Base-by-base conservation (phyloP, 37 sponge, comb jelly and placozoan species). In the Theonella swinhoei region DNA sequence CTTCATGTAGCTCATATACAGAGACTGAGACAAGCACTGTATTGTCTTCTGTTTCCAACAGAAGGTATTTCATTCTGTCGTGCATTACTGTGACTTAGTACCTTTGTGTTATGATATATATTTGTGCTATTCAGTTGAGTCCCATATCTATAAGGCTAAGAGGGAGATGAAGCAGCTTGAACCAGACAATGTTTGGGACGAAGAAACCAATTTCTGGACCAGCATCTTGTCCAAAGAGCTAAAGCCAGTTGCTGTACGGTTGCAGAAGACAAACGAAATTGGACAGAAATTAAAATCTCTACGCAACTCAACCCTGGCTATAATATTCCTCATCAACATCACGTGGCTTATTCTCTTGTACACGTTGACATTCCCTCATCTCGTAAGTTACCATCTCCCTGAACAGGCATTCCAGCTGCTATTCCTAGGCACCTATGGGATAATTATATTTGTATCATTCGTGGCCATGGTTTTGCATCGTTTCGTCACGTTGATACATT, bases 321-420 rank as follows among this genome's bases (percentile, higher is more conserved):
- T 85, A 0, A 41, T 93, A 43, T 62, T 88, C 17, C 82, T 93
- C 37, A 79, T 88, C 43, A 93, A 93, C 79, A 23, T 93, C 25
- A 82, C 88, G 66, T 93, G 93, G 93, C 81, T 93, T 34, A 72
- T 85, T 31, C 83, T 88, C 19, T 60, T 93, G 20, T 68, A 31
- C 68, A 78, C 85, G 1, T 41, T 93, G 0, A 70, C 24, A 33
- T 74, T 93, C 29, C 58, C 60, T 7, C 59, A 47, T 19, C 79
- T 88, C 0, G 73, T 34, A 0, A 28, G 32, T 0, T 73, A 84
- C 58, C 39, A 68, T 63, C 64, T 93, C n/a, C 82, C 72, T 23
- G 58, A 78, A 0, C 39, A 64, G n/a, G 78, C 62, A 0, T 83
- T 93, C 38, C 61, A 80, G 71, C 47, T 88, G 24, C 26, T 93